A percentile compares a stretch with the other conserved stretches of the same genome.
Conservation (phyloP, 1,140 invertebrate genomes). For the Nephotettix cincticeps region DNA sequence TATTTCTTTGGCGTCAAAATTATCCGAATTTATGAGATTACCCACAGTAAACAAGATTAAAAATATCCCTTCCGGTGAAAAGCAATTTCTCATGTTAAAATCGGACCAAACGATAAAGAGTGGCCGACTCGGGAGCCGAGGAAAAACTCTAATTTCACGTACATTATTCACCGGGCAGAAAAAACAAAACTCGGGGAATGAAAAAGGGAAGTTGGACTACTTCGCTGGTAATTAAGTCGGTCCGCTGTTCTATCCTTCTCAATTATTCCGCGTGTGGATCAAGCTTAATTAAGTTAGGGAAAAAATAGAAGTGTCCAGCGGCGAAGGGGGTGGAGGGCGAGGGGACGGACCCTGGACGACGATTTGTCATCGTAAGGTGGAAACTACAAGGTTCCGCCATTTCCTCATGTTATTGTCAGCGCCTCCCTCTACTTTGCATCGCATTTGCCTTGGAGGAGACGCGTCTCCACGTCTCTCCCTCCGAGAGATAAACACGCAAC, state of each 20-base stretch:
- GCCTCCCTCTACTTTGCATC: slow-evolving; percentile 23
- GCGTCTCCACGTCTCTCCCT: too few relatives aligned
- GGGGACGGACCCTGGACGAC: slow-evolving; percentile 12
- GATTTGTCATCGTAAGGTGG: slow-evolving; percentile 27
- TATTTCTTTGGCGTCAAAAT: background rate
- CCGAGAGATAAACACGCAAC: too few relatives aligned
- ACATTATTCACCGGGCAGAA: slow-evolving; percentile 19
- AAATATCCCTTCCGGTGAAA: slow-evolving; percentile 17
- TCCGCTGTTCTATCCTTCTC: slow-evolving; percentile 23
- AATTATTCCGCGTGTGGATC: slow-evolving; percentile 26
- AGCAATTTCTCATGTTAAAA: slow-evolving; percentile 19
- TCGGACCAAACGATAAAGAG: slow-evolving; percentile 22
- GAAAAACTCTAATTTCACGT: slow-evolving; percentile 10
- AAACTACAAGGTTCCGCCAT: slow-evolving; percentile 25
- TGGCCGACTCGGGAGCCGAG: slow-evolving; percentile 6
- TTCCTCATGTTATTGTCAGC: slow-evolving; percentile 15
- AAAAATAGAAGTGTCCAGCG: slow-evolving; percentile 22
- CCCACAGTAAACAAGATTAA: slow-evolving; percentile 7
- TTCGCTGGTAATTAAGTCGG: slow-evolving; percentile 5
- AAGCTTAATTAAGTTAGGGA: slow-evolving; percentile 28
- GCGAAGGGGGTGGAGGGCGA: background rate
- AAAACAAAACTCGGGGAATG: slow-evolving; percentile 15
- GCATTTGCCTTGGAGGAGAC: slow-evolving; percentile 1
- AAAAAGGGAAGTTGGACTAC: slow-evolving; percentile 8
- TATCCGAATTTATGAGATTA: background rate